Evolutionary conservation across 2,113 vertebrate species (phyloP).

Genomic region (Triplophysa dalaica): DNA sequence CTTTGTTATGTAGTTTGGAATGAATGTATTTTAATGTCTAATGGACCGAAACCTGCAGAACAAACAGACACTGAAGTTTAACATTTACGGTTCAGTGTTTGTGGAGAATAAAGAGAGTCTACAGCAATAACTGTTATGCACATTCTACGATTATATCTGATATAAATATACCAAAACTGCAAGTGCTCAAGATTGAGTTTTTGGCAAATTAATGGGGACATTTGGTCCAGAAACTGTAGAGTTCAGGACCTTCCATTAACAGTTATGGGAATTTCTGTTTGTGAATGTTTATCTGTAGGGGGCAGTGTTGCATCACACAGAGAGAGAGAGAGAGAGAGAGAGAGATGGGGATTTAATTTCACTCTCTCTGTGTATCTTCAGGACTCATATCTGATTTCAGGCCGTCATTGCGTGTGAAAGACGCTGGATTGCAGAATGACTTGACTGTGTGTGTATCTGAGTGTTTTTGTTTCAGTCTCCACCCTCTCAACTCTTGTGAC

Average conservation of each 20-base stretch:
- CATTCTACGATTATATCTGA: too few relatives aligned
- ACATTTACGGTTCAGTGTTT: too few relatives aligned
- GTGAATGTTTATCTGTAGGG: slow-evolving; percentile 26
- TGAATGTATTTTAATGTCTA: neutral
- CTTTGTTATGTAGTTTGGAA: neutral
- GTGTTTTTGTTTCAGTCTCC: neutral
- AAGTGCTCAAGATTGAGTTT: too few relatives aligned
- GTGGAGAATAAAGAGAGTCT: too few relatives aligned
- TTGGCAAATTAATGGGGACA: too few relatives aligned
- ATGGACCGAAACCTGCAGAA: neutral
- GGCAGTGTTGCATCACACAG: slow-evolving; percentile 43
- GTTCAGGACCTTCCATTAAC: too few relatives aligned
- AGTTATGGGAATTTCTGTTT: too few relatives aligned
- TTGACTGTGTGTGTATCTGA: slow-evolving; percentile 32
- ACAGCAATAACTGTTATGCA: too few relatives aligned
- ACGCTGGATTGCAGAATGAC: slow-evolving; percentile 29
- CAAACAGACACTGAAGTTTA: neutral
- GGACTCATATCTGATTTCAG: slow-evolving; percentile 42
- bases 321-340: neutral
- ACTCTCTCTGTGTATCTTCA: neutral
- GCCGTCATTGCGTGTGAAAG: slow-evolving; percentile 40
- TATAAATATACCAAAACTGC: too few relatives aligned
- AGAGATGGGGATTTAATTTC: neutral
- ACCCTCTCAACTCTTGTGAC: neutral
- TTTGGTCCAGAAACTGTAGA: too few relatives aligned